Base-by-base conservation (phyloP, 2,888 invertebrate genomes). In the Oscheius sp. region DNA sequence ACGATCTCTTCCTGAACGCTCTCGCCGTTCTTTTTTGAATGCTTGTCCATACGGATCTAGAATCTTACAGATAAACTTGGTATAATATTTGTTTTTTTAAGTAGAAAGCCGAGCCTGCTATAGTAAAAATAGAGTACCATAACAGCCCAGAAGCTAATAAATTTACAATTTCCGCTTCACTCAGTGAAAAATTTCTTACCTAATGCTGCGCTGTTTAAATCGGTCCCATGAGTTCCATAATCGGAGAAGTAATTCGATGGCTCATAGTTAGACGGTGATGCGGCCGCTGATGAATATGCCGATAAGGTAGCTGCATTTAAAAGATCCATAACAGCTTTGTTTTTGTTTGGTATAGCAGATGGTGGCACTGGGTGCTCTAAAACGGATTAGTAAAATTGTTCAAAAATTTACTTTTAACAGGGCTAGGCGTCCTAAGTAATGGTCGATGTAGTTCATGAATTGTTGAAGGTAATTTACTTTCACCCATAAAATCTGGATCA, bases 401-500 rank as follows among this genome's bases (percentile, higher is more conserved):
- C 25, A 52, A 27, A 18, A 23, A 29, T 61, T 18, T 21, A 59
- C 72, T 72, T 52, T 69, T 76, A 23, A 64, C 41, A 12, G 73
- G 73, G 49, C 73, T 73, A 23, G 35, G 58, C 13, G 69, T 23
- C 63, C 79, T 77, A 35, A 63, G 59, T 27, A 80, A 73, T 53
- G 83, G 83, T 13, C 78, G 72, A 63, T 73, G 68, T 6, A 79
- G 63, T 0, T 83, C 82, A 66, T 80, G 74, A 5, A 77, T 76
- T 12, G 68, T 41, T 1, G 74, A 69, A 3, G 82, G 83, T 0
- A 83, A 76, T 25, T 75, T 68, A 9, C 75, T 63, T 58, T 83
- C 82, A 21, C 75, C 80, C 82, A 82, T 81, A 52, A 75, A 76
- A 56, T 79, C 77, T 9, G 79, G 74, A 45, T 82, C 82, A 90